phyloP scores from a whole-genome alignment of 2,888 invertebrate species.

The Himalopsyche anomala region DNA sequence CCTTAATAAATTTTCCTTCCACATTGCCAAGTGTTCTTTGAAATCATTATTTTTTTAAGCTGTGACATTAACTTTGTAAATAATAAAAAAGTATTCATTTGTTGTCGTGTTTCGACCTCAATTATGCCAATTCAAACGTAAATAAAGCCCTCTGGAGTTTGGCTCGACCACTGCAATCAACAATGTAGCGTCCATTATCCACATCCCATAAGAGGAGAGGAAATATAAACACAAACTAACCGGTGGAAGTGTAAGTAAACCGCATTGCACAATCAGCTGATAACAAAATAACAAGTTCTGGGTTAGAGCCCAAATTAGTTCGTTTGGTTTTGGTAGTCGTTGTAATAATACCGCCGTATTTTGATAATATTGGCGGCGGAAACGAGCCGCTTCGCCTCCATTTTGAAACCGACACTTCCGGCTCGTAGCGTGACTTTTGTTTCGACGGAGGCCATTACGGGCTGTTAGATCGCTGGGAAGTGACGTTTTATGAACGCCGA shows the following conservation, averaged over 20 bases:
- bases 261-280: constrained; percentile 30
- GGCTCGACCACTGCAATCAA: not conserved
- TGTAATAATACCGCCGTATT: not conserved
- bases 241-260: constrained; percentile 7
- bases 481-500: constrained; percentile 1
- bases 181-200: not conserved
- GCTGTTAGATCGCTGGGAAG: constrained; percentile 22
- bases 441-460: constrained; percentile 16
- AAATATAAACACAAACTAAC: constrained; percentile 29
- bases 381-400: constrained; percentile 21
- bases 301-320: not conserved
- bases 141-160: not conserved
- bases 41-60: no score
- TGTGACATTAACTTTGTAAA: no score
- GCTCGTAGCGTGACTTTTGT: constrained; percentile 30
- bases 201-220: constrained; percentile 11
- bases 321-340: not conserved
- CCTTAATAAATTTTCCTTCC: no score
- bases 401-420: constrained; percentile 34
- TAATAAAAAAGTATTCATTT: no score
- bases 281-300: constrained; percentile 24
- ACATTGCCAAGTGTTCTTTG: no score
- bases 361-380: constrained; percentile 26
- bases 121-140: not conserved
- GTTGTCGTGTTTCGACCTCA: no score